Evolutionary conservation across 1,140 invertebrate genomes (phyloP), one percentile per base, ranked within the genome.

Genomic region (Trichoplusia ni): DNA sequence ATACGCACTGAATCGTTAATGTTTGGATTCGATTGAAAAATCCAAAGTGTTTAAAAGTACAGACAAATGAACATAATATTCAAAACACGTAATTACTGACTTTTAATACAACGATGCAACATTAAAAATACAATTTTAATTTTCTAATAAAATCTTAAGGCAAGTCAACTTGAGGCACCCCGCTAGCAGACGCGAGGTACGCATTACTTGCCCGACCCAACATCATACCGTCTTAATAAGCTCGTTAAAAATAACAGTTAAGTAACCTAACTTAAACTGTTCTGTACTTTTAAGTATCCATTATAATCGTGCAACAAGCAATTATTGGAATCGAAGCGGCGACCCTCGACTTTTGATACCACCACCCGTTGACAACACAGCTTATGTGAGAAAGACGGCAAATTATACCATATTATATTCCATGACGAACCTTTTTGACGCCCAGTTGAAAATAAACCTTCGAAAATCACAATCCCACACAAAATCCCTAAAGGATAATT

Each of bases 341-440:
- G 38, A 13, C 6, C 2, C 54, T 37, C 51, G 19, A 19, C 5
- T 9, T 35, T 47, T 31, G 19, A 6, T 19, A 40, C 16, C 51
- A 61, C 74, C 74, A 66, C 74, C 74, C 72, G 74, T 66, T 42
- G 70, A 11, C 59, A 63, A 61, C 40, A 67, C 66, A 46, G 56
- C 47, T 14, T 68, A 75, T 33, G 68, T 71, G 66, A 69, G 71
- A 77, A 79, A 75, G 16, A 19, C 71, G 63, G 75, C 73, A 74
- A 72, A 79, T 76, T 73, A 73, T 60, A 23, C 19, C 33, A 53
- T 67, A 64, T 69, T 67, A 54, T 44, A 46, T 18, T 7, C 4
- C 56, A 37, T 66, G 71, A 71, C 61, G 65, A 63, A 54, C 19
- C 42, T 33, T 47, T 47, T 27, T 29, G 23, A 59, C 47, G 51